These are phyloP conservation scores for Clusia tigrina DNA, from an alignment of 2,888 invertebrate species.

Conservation along the genomic window DNA sequence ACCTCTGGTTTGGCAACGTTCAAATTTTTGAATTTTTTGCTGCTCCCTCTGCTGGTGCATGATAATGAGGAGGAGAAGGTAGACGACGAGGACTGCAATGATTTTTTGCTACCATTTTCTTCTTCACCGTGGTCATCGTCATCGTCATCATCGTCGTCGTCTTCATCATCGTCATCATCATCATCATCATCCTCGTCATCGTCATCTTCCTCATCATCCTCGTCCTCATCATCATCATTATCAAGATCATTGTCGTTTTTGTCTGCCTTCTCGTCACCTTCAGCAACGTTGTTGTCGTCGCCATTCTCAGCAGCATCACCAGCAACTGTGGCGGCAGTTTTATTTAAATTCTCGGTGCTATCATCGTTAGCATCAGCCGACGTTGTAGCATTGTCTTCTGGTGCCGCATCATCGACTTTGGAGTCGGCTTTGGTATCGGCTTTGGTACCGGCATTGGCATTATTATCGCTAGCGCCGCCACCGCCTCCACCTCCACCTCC, in stretches of 20 bases:
- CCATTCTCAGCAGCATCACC: constrained; percentile 16
- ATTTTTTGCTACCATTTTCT: constrained; percentile 19
- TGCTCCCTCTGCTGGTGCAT: constrained; percentile 36
- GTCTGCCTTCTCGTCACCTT: not conserved
- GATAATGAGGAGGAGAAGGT: constrained; percentile 20
- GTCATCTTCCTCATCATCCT: constrained; percentile 41
- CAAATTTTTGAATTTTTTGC: constrained; percentile 59
- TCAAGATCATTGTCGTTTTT: constrained; percentile 7
- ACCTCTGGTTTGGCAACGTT: constrained; percentile 57
- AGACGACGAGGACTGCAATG: constrained; percentile 11
- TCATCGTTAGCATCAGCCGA: constrained; percentile 14
- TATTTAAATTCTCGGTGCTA: constrained; percentile 7
- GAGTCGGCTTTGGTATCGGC: constrained; percentile 33
- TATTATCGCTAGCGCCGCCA: constrained; percentile 21
- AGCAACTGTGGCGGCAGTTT: constrained; percentile 2
- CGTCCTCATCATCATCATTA: constrained; percentile 33
- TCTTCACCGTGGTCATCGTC: constrained; percentile 18
- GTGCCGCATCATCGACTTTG: constrained; percentile 24
- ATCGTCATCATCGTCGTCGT: constrained; percentile 14
- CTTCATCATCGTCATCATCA: constrained; percentile 31
- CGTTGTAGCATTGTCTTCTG: constrained; percentile 10
- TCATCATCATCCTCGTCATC: constrained; percentile 41
- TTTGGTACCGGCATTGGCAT: constrained; percentile 31
- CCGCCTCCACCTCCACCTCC: not conserved
- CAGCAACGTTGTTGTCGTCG: not conserved